Evolutionary conservation across 2,797 vertebrate genomes (phyloP).

Genomic region (Cyprinodon diabolis): DNA sequence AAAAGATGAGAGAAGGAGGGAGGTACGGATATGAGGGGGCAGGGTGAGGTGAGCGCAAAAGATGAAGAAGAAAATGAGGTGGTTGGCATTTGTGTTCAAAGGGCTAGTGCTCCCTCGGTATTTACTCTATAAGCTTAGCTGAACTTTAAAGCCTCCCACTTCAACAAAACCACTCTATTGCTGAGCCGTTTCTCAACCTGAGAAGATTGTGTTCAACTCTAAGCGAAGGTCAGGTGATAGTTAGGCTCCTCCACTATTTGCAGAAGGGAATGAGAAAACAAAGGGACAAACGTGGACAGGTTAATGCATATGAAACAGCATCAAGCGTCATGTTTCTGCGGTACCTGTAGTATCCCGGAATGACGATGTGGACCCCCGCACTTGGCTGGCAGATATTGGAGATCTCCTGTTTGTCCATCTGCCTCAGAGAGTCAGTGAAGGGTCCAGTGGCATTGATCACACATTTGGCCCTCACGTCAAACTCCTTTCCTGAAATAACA

Average conservation of each 20-base stretch:
- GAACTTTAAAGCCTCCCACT: slow-evolving; percentile 70
- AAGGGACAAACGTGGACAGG: slow-evolving; percentile 17
- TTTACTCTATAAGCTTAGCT: slow-evolving; percentile 71
- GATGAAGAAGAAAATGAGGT: slow-evolving; percentile 61
- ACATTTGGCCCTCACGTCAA: slow-evolving; percentile 94
- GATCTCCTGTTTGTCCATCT: slow-evolving; percentile 89
- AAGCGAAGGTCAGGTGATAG: slow-evolving; percentile 45
- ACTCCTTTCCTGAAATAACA: slow-evolving; percentile 84
- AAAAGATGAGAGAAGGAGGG: slow-evolving; percentile 1
- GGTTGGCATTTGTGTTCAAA: slow-evolving; percentile 73
- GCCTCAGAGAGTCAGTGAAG: slow-evolving; percentile 94
- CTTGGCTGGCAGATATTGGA: slow-evolving; percentile 95
- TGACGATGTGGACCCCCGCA: slow-evolving; percentile 96
- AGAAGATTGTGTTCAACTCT: slow-evolving; percentile 28
- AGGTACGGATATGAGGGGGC: slow-evolving; percentile 17
- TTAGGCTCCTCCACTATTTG: slow-evolving; percentile 42
- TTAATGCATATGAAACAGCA: slow-evolving; percentile 17
- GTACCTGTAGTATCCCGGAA: slow-evolving; percentile 90
- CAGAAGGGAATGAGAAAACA: slow-evolving; percentile 35
- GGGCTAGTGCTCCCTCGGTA: slow-evolving; percentile 68
- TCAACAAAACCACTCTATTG: slow-evolving; percentile 54
- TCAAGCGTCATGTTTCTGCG: not conserved
- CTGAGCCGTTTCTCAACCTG: slow-evolving; percentile 37
- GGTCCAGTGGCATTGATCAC: slow-evolving; percentile 98
- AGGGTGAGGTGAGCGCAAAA: slow-evolving; percentile 38